Evolutionary conservation across 2,113 vertebrate species (phyloP).

Genomic region (Coptodon bakossiorum): DNA sequence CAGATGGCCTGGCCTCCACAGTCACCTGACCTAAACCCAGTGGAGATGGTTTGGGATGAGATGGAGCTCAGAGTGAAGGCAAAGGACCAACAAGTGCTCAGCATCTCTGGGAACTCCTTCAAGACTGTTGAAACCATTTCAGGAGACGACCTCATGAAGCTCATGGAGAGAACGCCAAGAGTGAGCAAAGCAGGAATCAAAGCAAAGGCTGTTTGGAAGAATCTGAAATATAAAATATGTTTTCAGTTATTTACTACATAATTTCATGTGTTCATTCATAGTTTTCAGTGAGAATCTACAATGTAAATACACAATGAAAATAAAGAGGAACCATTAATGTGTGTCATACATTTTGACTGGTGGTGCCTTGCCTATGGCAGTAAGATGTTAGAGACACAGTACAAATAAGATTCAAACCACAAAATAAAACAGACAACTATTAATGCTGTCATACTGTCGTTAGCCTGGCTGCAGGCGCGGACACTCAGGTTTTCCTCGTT

Average conservation of each 20-base stretch:
- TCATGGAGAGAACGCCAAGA: neutral
- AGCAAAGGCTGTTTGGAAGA: neutral
- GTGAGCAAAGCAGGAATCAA: neutral
- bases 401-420: neutral
- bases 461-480: neutral
- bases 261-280: neutral
- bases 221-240: rapidly evolving
- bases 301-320: rapidly evolving
- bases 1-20: neutral
- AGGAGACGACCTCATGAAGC: neutral
- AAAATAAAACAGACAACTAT: neutral
- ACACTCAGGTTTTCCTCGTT: neutral
- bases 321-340: rapidly evolving
- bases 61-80: neutral
- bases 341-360: neutral
- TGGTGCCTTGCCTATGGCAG: rapidly evolving
- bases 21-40: neutral
- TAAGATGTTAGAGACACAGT: neutral
- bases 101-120: neutral
- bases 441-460: neutral
- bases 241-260: rapidly evolving
- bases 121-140: neutral
- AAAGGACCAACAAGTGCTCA: neutral
- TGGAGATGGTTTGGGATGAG: rapidly evolving
- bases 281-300: rapidly evolving